Percentiles rank a stretch among this genome's conserved stretches.
These are phyloP conservation scores for Euwallacea similis DNA, from an alignment of 1,140 invertebrate genomes.

Conservation along the genomic window DNA sequence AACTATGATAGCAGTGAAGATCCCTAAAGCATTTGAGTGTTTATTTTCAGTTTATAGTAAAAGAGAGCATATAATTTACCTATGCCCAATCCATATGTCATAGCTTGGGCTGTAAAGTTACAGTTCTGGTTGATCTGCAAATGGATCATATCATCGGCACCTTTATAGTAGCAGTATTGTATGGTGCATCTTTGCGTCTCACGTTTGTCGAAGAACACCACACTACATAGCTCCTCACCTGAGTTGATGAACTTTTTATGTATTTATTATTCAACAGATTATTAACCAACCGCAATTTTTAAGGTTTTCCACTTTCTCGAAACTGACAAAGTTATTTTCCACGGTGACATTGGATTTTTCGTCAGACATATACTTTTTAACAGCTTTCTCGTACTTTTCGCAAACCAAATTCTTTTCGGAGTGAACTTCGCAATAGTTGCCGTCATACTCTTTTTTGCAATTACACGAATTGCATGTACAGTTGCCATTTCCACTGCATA, in stretches of 20 bases:
- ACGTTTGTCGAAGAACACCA: not conserved
- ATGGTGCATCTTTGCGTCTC: conserved; percentile 10
- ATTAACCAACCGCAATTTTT: too few relatives aligned
- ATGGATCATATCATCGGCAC: conserved; percentile 14
- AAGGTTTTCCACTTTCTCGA: too few relatives aligned
- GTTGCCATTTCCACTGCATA: conserved; percentile 43
- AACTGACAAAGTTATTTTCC: too few relatives aligned
- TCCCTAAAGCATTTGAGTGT: not conserved
- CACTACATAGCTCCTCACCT: too few relatives aligned
- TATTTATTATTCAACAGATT: too few relatives aligned
- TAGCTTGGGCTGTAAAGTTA: not conserved
- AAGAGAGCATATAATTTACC: not conserved
- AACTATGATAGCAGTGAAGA: conserved; percentile 20
- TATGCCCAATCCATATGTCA: conserved; percentile 3
- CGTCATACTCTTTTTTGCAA: conserved; percentile 36
- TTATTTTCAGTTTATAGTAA: too few relatives aligned
- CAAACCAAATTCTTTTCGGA: not conserved
- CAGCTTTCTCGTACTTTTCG: too few relatives aligned
- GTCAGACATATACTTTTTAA: too few relatives aligned
- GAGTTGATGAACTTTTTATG: too few relatives aligned
- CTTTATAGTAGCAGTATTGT: conserved; percentile 26
- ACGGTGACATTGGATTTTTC: too few relatives aligned
- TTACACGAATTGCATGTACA: conserved; percentile 47
- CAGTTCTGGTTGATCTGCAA: conserved; percentile 9
- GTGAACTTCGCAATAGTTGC: conserved; percentile 43